These are phyloP conservation scores for Misgurnus anguillicaudatus DNA, from an alignment of 2,113 vertebrate species.

Conservation along the genomic window DNA sequence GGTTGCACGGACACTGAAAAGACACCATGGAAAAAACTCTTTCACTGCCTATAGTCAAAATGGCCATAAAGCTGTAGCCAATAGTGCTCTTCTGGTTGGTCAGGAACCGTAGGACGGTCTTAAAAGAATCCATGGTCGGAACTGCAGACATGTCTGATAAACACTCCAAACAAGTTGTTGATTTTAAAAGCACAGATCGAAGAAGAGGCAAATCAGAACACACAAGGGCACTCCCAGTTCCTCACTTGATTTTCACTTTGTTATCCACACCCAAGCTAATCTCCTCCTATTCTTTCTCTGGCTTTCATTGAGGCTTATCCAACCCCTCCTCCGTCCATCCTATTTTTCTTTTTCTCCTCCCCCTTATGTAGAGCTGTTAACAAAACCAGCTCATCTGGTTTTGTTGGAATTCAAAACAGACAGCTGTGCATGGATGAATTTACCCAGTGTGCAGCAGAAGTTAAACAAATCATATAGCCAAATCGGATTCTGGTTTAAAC, in stretches of 20 bases:
- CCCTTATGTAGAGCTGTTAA: no score
- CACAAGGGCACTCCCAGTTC: slow-evolving; percentile 26
- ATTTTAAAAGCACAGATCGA: not conserved
- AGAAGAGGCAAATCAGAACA: not conserved
- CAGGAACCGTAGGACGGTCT: slow-evolving; percentile 80
- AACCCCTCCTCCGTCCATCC: slow-evolving; percentile 16
- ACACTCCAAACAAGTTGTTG: not conserved
- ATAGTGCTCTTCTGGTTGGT: slow-evolving; percentile 84
- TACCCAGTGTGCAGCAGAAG: not conserved
- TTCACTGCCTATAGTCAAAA: slow-evolving; percentile 87
- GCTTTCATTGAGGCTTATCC: not conserved
- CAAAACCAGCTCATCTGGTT: slow-evolving; percentile 27
- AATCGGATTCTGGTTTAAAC: not conserved
- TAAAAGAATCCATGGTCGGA: slow-evolving; percentile 82
- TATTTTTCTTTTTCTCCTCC: not conserved
- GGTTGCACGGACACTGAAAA: slow-evolving; percentile 92
- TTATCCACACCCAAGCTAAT: slow-evolving; percentile 15
- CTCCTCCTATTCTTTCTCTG: slow-evolving; percentile 19
- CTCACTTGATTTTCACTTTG: slow-evolving; percentile 10
- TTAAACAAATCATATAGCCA: not conserved
- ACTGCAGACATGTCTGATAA: slow-evolving; percentile 23
- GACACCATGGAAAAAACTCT: slow-evolving; percentile 86
- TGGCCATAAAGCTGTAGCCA: slow-evolving; percentile 90
- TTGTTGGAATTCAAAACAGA: not conserved
- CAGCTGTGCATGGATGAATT: not conserved